Percentiles rank a stretch among this genome's conserved stretches.
phyloP scores from a whole-genome alignment of 2,888 invertebrate genomes.

The Pyrocoelia pectoralis region DNA sequence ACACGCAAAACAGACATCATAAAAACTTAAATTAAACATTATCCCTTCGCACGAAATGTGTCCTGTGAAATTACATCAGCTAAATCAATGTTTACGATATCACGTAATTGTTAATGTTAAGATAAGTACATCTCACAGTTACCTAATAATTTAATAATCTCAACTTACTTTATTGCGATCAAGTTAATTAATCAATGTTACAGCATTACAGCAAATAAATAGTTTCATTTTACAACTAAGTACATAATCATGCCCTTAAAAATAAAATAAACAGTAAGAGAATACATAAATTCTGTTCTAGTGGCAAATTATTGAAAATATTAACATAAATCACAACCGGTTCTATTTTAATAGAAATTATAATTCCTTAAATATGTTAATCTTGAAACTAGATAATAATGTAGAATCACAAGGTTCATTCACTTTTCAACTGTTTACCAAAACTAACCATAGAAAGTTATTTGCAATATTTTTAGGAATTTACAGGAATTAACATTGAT shows the following conservation, averaged over 20 bases:
- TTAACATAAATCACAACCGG: not conserved
- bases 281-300: not conserved
- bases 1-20: slow-evolving; percentile 3
- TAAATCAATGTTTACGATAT: not conserved
- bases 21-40: slow-evolving; percentile 6
- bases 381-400: slow-evolving; percentile 2
- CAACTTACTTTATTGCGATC: not conserved
- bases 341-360: not conserved
- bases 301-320: not conserved
- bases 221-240: no score
- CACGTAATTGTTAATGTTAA: not conserved
- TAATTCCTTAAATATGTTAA: slow-evolving; percentile 7
- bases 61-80: not conserved
- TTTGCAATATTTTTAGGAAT: not conserved
- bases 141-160: not conserved
- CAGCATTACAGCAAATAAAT: no score
- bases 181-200: no score
- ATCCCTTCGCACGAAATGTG: not conserved
- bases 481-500: not conserved
- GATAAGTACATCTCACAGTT: not conserved
- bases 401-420: not conserved
- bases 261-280: no score
- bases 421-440: not conserved
- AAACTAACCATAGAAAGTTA: not conserved
- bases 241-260: no score